Base-by-base conservation (phyloP, 2,888 invertebrate genomes). In the Desoria tigrina region DNA sequence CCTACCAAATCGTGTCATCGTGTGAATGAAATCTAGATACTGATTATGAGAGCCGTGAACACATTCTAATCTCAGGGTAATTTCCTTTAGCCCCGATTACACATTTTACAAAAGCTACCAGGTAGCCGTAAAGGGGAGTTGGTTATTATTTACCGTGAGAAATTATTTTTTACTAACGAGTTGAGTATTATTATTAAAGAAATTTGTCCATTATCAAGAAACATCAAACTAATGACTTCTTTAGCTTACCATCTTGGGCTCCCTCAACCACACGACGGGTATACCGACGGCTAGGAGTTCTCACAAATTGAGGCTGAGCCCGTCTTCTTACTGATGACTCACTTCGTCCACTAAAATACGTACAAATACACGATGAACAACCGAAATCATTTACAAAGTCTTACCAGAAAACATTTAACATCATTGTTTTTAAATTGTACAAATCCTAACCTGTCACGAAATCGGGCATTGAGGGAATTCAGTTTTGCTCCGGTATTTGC, bases 271-370 rank as follows among this genome's bases (percentile, higher is more conserved):
- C 84, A 73, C 89, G 84, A 65, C 90, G 84, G 69, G 87, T 86
- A 78, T 87, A 88, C 71, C 90, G 84, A 66, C 90, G 84, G 76
- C 90, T 90, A 51, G 90, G 90, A 14, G 89, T 88, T 74, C 91
- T 84, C 61, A 88, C 88, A 81, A 91, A 90, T 68, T 86, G 83
- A 51, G 90, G 89, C 66, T 88, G 89, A 58, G 87, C 86, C 67
- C 83, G 80, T 50, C 82, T 79, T 59, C 82, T 78, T 66, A 82
- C 79, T 45, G 80, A 79, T 16, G 81, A 79, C 51, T 80, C 79
- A 63, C 81, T 86, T 72, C 89, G 83, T 32, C 87, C 87, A 78
- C 89, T 87, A 76, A 73, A 80, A 71, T 51, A 32, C 4, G 11
- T 11, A 32, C 11, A 32, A 32, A 32, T 32, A 32, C 32, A 32